Evolutionary conservation across 2,797 vertebrate genomes (phyloP).

Genomic region (Uromys caudimaculatus): DNA sequence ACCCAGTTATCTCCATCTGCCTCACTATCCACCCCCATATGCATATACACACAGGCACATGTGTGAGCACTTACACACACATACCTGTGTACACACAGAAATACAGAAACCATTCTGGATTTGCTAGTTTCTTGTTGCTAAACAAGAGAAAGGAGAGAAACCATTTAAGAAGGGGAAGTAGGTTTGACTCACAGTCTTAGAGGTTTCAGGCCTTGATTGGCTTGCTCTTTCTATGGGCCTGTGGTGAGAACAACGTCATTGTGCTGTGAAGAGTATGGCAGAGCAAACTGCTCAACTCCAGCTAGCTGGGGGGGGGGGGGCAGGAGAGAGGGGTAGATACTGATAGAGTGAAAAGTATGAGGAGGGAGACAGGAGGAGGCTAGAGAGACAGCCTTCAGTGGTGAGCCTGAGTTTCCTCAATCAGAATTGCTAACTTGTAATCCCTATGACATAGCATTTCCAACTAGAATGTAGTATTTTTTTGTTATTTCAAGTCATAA

Average conservation of each 20-base stretch:
- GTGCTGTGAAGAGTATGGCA: not conserved
- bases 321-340: not conserved
- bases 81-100: not conserved
- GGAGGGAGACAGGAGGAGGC: not conserved
- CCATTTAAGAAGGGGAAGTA: not conserved
- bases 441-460: not conserved
- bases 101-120: not conserved
- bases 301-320: not conserved
- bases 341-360: not conserved
- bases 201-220: not conserved
- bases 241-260: not conserved
- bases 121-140: not conserved
- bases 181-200: not conserved
- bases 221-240: not conserved
- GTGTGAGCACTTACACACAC: no score
- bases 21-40: no score
- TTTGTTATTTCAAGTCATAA: constrained; percentile 44
- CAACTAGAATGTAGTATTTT: not conserved
- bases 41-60: not conserved
- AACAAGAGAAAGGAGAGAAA: not conserved
- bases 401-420: not conserved
- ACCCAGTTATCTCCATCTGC: not conserved
- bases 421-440: not conserved
- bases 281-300: not conserved
- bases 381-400: not conserved